Conservation (phyloP, 2,797 vertebrate species). For the Diglossa cyanea region DNA sequence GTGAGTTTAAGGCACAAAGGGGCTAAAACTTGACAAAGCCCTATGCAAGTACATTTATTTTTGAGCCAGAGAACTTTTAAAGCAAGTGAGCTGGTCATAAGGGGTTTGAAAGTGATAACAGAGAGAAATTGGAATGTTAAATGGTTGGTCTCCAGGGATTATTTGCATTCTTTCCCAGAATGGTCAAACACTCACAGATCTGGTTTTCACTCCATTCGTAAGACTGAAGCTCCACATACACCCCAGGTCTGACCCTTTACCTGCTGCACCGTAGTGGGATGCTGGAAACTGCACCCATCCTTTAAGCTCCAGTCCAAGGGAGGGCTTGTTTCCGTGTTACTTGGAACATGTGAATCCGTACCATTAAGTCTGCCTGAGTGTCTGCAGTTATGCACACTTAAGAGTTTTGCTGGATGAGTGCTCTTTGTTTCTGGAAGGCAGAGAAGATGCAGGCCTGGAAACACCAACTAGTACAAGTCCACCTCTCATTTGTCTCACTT, state of each 20-base stretch:
- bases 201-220: background rate
- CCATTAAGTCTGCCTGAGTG: background rate
- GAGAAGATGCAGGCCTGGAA: background rate
- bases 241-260: background rate
- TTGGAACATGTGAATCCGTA: background rate
- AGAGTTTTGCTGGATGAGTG: background rate
- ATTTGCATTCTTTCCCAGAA: background rate
- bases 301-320: background rate
- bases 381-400: background rate
- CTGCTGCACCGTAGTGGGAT: background rate
- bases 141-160: background rate
- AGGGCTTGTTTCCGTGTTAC: background rate
- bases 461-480: background rate
- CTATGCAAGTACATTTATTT: background rate
- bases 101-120: background rate
- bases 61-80: background rate
- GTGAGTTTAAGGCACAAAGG: background rate
- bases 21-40: background rate
- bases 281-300: background rate
- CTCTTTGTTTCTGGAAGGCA: conserved; percentile 16
- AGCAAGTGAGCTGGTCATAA: background rate
- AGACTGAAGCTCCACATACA: background rate
- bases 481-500: conserved; percentile 73
- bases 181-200: background rate
- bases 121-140: background rate